Evolutionary conservation across 2,113 vertebrate species (phyloP), one percentile per base, ranked within the genome.

Genomic region (Limnothrissa miodon): DNA sequence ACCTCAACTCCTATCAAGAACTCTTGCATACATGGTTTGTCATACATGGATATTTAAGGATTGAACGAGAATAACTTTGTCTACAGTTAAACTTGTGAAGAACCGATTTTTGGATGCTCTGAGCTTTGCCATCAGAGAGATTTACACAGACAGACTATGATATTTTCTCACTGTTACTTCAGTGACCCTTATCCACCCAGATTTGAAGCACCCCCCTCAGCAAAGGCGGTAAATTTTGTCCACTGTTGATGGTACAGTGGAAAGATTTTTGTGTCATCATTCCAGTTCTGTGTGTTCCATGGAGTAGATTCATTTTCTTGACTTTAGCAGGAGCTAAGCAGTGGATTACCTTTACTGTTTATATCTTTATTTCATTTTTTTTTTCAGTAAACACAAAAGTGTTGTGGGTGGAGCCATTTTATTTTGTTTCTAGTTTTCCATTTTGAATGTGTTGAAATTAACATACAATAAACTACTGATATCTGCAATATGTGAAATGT

Each of bases 381-480:
- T 95, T 94, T 94, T 94, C 93, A 94, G 94, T 94, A 92, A 90
- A 94, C 95, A 95, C 94, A 93, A 94, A 78, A 87, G 33, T 91
- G 94, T 97, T 96, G 95, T 95, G 96, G 95, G 93, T 97, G 95
- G 94, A 95, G 93, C 93, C 89, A 90, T 89, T 91, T 87, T 91
- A 89, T 91, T 87, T 93, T 83, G 80, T 82, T 44, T 84, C 83
- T 86, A 91, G 87, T 91, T 92, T 95, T 94, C 95, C 89, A 90
- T 96, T 96, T 95, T 97, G 94, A 96, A 96, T 99, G 97, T 98
- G 96, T 98, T 96, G 95, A 95, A 96, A 93, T 96, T 95, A 97
- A 96, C 96, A 96, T 96, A 96, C 95, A 98, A 98, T 97, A 99
- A 99, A 99, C 96, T 98, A 99, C 97, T 98, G 97, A 98, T 97